Percentiles rank a stretch among this genome's conserved stretches.
Evolutionary conservation across 2,113 vertebrate genomes (phyloP).

Genomic region (Cynoglossus semilaevis): DNA sequence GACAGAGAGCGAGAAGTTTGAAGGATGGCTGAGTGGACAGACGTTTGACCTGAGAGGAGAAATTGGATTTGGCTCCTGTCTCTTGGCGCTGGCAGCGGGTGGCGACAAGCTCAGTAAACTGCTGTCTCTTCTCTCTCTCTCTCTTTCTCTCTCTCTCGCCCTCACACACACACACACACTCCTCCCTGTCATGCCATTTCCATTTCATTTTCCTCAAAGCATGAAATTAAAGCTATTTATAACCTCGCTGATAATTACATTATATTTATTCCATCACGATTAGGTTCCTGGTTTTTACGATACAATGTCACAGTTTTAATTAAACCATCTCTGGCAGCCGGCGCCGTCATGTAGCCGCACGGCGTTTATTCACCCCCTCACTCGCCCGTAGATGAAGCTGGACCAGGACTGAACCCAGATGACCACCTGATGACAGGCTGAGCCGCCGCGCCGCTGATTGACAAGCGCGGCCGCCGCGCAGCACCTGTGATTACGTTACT

Average conservation of each 20-base stretch:
- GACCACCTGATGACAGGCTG: constrained; percentile 57
- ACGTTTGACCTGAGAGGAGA: constrained; percentile 58
- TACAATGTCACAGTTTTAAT: constrained; percentile 76
- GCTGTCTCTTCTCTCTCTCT: constrained; percentile 17
- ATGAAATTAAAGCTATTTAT: constrained; percentile 81
- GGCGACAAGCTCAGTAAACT: constrained; percentile 72
- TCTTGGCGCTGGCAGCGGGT: constrained; percentile 62
- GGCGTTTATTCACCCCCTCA: constrained; percentile 64
- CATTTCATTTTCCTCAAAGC: constrained; percentile 75
- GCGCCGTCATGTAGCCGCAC: constrained; percentile 28
- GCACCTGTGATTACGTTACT: constrained; percentile 44
- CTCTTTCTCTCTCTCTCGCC: constrained; percentile 12
- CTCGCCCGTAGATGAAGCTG: constrained; percentile 28
- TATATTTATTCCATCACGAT: constrained; percentile 75
- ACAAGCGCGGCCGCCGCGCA: constrained; percentile 24
- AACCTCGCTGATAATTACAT: constrained; percentile 77
- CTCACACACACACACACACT: constrained; percentile 1
- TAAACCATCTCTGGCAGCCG: constrained; percentile 65
- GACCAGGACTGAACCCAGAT: constrained; percentile 9
- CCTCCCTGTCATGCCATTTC: constrained; percentile 56
- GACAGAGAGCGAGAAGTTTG: constrained; percentile 60
- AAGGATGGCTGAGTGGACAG: constrained; percentile 65
- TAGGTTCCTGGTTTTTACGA: constrained; percentile 74
- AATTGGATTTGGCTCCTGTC: constrained; percentile 71
- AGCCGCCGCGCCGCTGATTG: constrained; percentile 42